Evolutionary conservation across 2,888 invertebrate species (phyloP).

Genomic region (Rhagonycha lutea): DNA sequence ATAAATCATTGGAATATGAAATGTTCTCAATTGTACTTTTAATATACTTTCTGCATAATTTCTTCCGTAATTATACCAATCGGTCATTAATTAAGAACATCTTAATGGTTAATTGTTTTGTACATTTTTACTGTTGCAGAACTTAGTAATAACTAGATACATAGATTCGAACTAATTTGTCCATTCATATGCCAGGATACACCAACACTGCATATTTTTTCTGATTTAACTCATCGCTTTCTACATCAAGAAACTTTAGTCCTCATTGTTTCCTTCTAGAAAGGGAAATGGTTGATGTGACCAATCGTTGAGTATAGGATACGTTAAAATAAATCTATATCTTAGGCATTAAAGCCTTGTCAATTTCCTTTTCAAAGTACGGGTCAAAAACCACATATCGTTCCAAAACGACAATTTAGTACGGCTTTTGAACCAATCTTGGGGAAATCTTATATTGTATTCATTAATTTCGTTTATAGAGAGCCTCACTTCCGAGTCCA

Average conservation of each 20-base stretch:
- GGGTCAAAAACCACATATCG: no score
- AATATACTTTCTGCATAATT: neutral
- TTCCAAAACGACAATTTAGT: no score
- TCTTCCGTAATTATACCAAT: neutral
- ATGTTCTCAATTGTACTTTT: neutral
- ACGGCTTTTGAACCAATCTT: no score
- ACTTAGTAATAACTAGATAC: neutral
- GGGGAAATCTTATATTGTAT: no score
- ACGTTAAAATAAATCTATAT: no score
- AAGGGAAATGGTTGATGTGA: neutral
- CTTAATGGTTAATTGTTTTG: neutral
- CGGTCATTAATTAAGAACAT: neutral
- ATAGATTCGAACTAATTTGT: neutral
- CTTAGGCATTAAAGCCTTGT: no score
- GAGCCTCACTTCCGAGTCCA: no score
- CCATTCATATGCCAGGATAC: neutral
- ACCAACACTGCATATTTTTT: neutral
- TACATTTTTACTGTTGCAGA: neutral
- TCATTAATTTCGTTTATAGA: no score
- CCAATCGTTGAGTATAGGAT: no score
- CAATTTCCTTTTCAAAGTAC: no score
- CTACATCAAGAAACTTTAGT: neutral
- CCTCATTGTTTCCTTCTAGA: neutral
- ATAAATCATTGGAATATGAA: neutral
- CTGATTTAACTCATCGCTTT: neutral